Evolutionary conservation across 2,888 invertebrate genomes (phyloP), one percentile per base, ranked within the genome.

Genomic region (Ophion slaviceki): DNA sequence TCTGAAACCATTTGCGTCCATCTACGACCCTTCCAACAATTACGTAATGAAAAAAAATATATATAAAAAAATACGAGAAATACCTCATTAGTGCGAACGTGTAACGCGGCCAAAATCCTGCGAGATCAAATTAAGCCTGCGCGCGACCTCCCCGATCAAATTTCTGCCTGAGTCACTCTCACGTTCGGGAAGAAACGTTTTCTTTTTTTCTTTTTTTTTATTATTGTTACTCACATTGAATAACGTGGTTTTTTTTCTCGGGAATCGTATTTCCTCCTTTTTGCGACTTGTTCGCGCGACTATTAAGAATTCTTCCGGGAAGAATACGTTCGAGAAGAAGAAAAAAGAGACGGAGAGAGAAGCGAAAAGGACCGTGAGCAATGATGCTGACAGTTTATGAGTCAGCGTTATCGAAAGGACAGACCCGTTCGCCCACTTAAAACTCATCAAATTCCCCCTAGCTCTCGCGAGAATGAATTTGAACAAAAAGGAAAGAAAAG

Each of bases 361-460:
- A 76, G 87, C 84, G 80, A 83, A 87, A 88, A 87, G 86, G 88
- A 89, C 87, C 88, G 86, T 81, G 70, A 86, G 84, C 88, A 85
- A 84, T 87, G 89, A 89, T 88, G 90, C 88, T 89, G 90, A 86
- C 86, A 80, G 85, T 87, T 87, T 87, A 87, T 87, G 87, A 87
- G 82, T 87, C 87, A 85, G 80, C 74, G 70, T 86, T 87, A 88
- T 88, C 87, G 87, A 88, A 88, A 83, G 84, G 82, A 88, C 80
- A 87, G 70, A 80, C 87, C 79, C 84, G 87, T 86, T 87, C 86
- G 86, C 84, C 84, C 86, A 86, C 84, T 87, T 85, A 68, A 82
- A 86, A 81, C 77, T 86, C 84, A 86, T 86, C 87, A 82, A 86
- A 86, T 82, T 80, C 75, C 82, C 68, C 78, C 82, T 77, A 61